A percentile compares a stretch with the other conserved stretches of the same genome.
phyloP scores from a whole-genome alignment of 1,140 invertebrate genomes.

The Hypsibius dujardini region DNA sequence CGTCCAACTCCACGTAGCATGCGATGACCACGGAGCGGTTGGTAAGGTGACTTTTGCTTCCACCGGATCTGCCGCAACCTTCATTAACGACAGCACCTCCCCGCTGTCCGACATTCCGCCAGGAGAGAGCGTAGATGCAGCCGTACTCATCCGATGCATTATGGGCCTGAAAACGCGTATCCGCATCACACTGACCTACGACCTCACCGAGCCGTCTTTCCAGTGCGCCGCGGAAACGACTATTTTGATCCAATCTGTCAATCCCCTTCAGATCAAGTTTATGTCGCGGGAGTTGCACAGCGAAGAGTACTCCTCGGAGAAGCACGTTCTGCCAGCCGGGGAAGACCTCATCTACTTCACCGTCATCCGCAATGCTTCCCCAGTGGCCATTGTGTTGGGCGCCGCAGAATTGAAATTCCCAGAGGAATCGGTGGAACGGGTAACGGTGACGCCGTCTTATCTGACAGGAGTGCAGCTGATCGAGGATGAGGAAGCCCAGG shows the following conservation, averaged over 20 bases:
- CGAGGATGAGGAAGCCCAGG: conserved; percentile 3
- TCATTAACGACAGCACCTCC: neutral
- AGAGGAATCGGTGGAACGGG: too few relatives aligned
- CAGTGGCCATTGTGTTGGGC: neutral
- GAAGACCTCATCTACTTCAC: neutral
- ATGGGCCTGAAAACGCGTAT: neutral
- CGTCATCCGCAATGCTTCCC: neutral
- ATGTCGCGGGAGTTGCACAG: neutral
- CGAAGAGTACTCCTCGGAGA: conserved; percentile 9
- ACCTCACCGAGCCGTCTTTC: neutral
- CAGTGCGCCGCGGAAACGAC: neutral
- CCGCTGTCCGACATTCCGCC: neutral
- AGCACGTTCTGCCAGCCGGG: neutral
- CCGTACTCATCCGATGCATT: neutral
- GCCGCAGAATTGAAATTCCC: too few relatives aligned
- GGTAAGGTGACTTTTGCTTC: neutral
- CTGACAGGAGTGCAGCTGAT: neutral
- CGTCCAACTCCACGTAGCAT: neutral
- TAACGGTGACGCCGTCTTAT: too few relatives aligned
- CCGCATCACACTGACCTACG: neutral
- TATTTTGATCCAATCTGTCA: neutral
- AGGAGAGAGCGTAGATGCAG: neutral
- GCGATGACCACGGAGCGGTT: neutral
- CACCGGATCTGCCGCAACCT: too few relatives aligned
- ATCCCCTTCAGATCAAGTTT: neutral